Base-by-base conservation (phyloP, 1,140 invertebrate genomes). In the Drosophila kanapiae region DNA sequence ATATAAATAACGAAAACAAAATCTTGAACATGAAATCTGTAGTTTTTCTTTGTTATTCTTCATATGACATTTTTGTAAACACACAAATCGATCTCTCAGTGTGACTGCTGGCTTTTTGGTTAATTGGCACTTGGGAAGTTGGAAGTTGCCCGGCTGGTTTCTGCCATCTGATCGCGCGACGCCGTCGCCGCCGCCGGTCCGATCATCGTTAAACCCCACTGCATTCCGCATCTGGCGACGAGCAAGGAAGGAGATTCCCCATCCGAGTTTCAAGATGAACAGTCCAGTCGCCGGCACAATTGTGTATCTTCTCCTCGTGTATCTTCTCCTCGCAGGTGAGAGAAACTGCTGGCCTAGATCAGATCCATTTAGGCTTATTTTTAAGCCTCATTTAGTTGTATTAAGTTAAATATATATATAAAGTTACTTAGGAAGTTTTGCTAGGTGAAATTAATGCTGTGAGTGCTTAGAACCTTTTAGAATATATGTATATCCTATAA, bases 81-180 rank as follows among this genome's bases (percentile, higher is more conserved):
- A 27, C 14, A n/a, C 4, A 49, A 51, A 16, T 11, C 6, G 9
- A 47, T 70, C 33, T 53, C n/a, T 67, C 45, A 69, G 67, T 70
- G 67, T 65, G 7, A 43, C 16, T 38, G 7, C 31, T 62, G 29
- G 29, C 67, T 47, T 27, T 27, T 33, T 47, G 59, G 43, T 14
- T 67, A 67, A 67, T 67, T 68, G 67, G 48, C 45, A 49, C 60
- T 68, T 56, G 58, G 40, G 40, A 62, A 42, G 65, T 51, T 69
- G 65, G 59, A 69, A 70, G 67, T 70, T 70, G 67, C 62, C 63
- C 27, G 62, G 31, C 67, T 67, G 67, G 67, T 70, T 70, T 70
- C 67, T 70, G 48, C 33, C 33, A 13, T 67, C 61, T 13, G 38
- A 33, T 45, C 48, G 49, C 37, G 18, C 45, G 48, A n/a, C 54